A percentile compares a stretch with the other conserved stretches of the same genome.
phyloP scores from a whole-genome alignment of 1,140 invertebrate species.

The Rhynchophorus ferrugineus region DNA sequence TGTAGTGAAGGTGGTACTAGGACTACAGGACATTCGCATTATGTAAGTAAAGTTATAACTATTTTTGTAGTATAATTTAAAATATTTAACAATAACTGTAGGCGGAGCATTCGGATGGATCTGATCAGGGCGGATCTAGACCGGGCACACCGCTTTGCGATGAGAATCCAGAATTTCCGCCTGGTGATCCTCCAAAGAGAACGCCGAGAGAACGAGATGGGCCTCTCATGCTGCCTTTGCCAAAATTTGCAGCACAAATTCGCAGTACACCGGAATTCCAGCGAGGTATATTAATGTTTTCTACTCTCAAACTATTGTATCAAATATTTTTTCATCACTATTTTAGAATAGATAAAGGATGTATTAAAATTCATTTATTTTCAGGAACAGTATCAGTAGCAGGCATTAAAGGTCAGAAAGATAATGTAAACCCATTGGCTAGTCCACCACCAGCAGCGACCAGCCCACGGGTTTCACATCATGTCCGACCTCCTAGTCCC shows the following conservation, averaged over 20 bases:
- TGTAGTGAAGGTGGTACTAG: constrained; percentile 39
- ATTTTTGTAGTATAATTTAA: no score
- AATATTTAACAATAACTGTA: constrained; percentile 37
- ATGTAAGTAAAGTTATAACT: constrained; percentile 8
- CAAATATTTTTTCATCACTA: not conserved
- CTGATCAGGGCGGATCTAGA: constrained; percentile 56
- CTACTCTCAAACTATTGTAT: not conserved
- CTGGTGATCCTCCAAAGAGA: constrained; percentile 63
- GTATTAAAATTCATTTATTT: not conserved
- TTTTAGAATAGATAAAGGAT: not conserved
- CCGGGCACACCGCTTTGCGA: constrained; percentile 78
- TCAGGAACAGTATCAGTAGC: constrained; percentile 38
- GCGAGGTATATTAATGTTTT: constrained; percentile 6
- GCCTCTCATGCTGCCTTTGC: constrained; percentile 71
- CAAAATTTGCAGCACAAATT: constrained; percentile 74
- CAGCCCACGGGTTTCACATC: constrained; percentile 36
- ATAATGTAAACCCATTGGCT: constrained; percentile 28
- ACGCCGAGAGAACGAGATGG: constrained; percentile 53
- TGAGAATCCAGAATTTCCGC: constrained; percentile 67
- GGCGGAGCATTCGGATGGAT: constrained; percentile 40
- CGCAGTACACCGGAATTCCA: constrained; percentile 12
- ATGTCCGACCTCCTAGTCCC: constrained; percentile 35
- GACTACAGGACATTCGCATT: constrained; percentile 14
- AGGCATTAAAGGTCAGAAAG: constrained; percentile 40
- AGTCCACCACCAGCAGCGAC: constrained; percentile 41